Base-by-base conservation (phyloP, 2,888 invertebrate genomes). In the Eumerus sabulonum region DNA sequence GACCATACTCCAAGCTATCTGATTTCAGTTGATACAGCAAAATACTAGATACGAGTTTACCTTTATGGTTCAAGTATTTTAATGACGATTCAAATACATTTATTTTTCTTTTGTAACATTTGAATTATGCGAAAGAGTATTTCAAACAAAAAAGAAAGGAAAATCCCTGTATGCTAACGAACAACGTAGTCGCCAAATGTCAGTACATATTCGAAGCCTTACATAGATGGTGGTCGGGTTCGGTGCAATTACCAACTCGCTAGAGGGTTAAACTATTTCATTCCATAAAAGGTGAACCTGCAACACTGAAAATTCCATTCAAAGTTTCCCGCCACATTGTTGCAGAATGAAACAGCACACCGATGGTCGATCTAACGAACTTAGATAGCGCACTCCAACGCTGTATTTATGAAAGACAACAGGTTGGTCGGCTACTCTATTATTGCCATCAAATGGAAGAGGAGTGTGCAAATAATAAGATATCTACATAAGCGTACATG, bases 211-310 rank as follows among this genome's bases (percentile, higher is more conserved):
- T 59, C 17, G 48, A 36, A 11, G 57, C 35, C 19, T 59, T 51
- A 63, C 57, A 44, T 51, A 35, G 40, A 56, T 38, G 47, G 16
- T 27, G 27, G 27, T 7, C 7, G 7, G 27, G 27, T 27, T 27
- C 7, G 44, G 12, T 79, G 72, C 76, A 79, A 63, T 73, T 68
- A 63, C 67, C 57, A 67, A 63, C 51, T 73, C 59, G 62, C 73
- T 44, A 27, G 57, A 50, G 63, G 68, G 67, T 77, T 62, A 57
- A 59, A 63, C 56, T 19, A 56, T 50, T 71, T 71, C 14, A 59
- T 64, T 68, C 77, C 73, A 18, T 38, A 45, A 77, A 73, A 77
- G 73, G 77, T 77, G 73, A 79, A 73, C 73, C 59, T 62, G 67
- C 56, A 45, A 47, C 36, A 51, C 27, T 27, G 27, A 27, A 62